These are phyloP conservation scores for Melanchra persicariae DNA, from an alignment of 2,888 invertebrate genomes.

Conservation along the genomic window DNA sequence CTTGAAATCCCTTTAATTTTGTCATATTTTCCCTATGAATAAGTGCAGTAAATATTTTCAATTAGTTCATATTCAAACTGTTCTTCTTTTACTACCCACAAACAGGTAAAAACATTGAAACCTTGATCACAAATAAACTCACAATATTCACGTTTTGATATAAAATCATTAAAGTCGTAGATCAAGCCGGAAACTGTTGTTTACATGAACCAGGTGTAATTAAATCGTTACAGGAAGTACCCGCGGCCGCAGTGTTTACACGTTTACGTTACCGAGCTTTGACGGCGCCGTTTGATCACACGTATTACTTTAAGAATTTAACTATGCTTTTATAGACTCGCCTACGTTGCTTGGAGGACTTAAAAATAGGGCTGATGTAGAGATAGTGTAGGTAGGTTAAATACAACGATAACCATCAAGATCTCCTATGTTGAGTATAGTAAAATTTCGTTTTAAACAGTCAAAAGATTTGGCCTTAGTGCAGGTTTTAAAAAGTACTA, in stretches of 20 bases:
- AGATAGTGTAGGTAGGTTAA: not conserved
- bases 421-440: not conserved
- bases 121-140: not conserved
- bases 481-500: too few relatives aligned
- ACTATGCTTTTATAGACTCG: slow-evolving; percentile 55
- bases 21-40: not conserved
- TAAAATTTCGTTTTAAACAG: not conserved
- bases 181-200: slow-evolving; percentile 72
- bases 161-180: slow-evolving; percentile 49
- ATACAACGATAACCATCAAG: not conserved
- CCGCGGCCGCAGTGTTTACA: slow-evolving; percentile 51
- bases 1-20: not conserved
- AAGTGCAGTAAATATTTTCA: too few relatives aligned
- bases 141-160: slow-evolving; percentile 39
- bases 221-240: slow-evolving; percentile 78
- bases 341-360: slow-evolving; percentile 38
- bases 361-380: slow-evolving; percentile 31
- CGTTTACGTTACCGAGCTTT: slow-evolving; percentile 71
- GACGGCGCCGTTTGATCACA: slow-evolving; percentile 70
- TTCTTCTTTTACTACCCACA: not conserved
- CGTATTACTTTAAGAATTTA: slow-evolving; percentile 63
- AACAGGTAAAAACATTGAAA: not conserved
- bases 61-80: too few relatives aligned
- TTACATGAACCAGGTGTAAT: slow-evolving; percentile 78
- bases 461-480: too few relatives aligned